phyloP scores from a whole-genome alignment of 2,888 invertebrate genomes.

The Sinopyrophorus schimmeli region DNA sequence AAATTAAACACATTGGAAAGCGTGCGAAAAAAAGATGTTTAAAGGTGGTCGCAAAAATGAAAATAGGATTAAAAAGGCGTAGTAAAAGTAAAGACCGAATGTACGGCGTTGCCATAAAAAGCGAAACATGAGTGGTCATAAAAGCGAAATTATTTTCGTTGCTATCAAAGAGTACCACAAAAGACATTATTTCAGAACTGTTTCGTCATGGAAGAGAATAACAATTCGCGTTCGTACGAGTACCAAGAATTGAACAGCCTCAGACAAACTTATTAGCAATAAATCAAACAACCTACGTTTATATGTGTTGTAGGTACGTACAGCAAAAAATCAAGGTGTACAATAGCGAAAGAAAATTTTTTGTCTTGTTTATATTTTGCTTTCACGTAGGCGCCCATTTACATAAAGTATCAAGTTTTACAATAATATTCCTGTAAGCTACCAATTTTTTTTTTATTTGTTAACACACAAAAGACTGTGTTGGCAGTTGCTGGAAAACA shows the following conservation, averaged over 20 bases:
- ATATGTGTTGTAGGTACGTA: slow-evolving; percentile 2
- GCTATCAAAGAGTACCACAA: slow-evolving; percentile 13
- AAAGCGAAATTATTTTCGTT: slow-evolving; percentile 10
- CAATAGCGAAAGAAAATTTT: slow-evolving; percentile 6
- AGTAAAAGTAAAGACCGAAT: too few species aligned
- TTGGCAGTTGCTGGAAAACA: too few species aligned
- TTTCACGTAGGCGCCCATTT: slow-evolving; percentile 5
- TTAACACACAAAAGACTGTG: too few species aligned
- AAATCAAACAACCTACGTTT: slow-evolving; percentile 26
- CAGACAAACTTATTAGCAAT: slow-evolving; percentile 28
- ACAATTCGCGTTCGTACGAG: slow-evolving; percentile 15
- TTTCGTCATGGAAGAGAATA: slow-evolving; percentile 18
- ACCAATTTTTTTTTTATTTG: background rate
- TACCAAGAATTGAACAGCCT: slow-evolving; percentile 18
- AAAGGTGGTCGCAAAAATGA: too few species aligned
- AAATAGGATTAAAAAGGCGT: too few species aligned
- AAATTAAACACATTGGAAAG: too few species aligned
- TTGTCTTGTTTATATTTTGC: slow-evolving; percentile 8
- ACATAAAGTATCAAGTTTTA: background rate
- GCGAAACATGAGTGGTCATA: too few species aligned
- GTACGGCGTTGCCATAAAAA: too few species aligned
- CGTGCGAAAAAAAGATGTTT: too few species aligned
- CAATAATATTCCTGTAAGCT: too few species aligned
- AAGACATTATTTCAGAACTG: slow-evolving; percentile 15
- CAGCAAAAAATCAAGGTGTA: slow-evolving; percentile 22